Conservation (phyloP, 2,797 vertebrate genomes). For the Silurus lanzhouensis region DNA sequence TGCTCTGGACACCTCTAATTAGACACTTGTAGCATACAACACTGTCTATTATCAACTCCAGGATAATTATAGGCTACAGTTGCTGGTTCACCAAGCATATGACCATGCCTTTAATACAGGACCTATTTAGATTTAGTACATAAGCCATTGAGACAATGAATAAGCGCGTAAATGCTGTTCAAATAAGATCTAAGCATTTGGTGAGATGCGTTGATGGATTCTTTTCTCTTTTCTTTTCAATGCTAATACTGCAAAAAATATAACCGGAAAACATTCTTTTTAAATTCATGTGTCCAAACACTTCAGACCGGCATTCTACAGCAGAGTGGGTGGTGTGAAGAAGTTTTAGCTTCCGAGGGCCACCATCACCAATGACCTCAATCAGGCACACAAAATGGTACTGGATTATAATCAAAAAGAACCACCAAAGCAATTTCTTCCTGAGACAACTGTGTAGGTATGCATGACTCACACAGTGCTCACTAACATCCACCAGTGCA, state of each 20-base stretch:
- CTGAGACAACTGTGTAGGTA: not conserved
- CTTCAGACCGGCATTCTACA: not conserved
- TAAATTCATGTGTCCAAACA: not conserved
- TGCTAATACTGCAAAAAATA: not conserved
- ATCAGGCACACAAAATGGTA: not conserved
- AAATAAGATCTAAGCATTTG: not conserved
- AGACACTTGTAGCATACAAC: not conserved
- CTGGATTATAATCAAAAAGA: constrained; percentile 12
- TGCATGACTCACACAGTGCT: not conserved
- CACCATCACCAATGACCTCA: not conserved
- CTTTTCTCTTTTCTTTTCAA: not conserved
- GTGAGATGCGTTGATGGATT: not conserved
- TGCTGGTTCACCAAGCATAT: not conserved
- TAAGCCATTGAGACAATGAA: not conserved
- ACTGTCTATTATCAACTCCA: constrained; percentile 5
- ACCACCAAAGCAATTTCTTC: not conserved
- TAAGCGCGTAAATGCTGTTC: not conserved
- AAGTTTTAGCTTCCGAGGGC: not conserved
- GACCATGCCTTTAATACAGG: constrained; percentile 3
- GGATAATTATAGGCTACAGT: not conserved
- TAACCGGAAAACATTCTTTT: not conserved
- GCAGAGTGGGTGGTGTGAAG: not conserved
- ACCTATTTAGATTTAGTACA: not conserved
- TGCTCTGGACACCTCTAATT: constrained; percentile 10
- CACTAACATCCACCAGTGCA: not conserved